Conservation (phyloP, 1,140 invertebrate species). For the Drosophila varians region DNA sequence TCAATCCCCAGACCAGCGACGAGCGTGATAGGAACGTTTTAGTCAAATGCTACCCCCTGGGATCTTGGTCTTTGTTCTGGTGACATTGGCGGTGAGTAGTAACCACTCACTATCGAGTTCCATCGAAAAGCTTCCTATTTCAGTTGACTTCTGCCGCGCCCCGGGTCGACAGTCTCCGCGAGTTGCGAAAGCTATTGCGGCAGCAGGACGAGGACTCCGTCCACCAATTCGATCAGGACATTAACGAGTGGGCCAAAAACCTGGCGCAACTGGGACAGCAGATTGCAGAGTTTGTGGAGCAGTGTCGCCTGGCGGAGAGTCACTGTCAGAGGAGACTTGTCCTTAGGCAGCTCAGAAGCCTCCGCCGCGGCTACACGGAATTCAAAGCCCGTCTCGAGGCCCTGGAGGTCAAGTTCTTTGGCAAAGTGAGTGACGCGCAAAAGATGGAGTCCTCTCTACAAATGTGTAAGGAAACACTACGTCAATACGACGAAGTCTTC, state of each 20-base stretch:
- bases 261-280: constrained; percentile 22
- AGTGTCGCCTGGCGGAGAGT: constrained; percentile 38
- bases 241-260: constrained; percentile 21
- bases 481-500: constrained; percentile 37
- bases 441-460: constrained; percentile 23
- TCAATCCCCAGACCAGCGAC: constrained; percentile 28
- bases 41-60: constrained; percentile 13
- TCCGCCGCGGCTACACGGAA: constrained; percentile 30
- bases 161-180: constrained; percentile 26
- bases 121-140: neutral
- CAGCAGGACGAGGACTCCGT: constrained; percentile 19
- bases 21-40: constrained; percentile 57
- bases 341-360: constrained; percentile 23
- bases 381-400: constrained; percentile 34
- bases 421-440: constrained; percentile 21
- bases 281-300: constrained; percentile 30
- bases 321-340: constrained; percentile 27
- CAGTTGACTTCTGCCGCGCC: constrained; percentile 20
- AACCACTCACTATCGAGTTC: neutral
- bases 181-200: constrained; percentile 39
- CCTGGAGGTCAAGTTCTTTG: constrained; percentile 29
- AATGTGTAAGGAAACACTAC: constrained; percentile 13
- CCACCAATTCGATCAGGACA: constrained; percentile 30
- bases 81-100: constrained; percentile 35
- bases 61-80: constrained; percentile 9